Evolutionary conservation across 2,113 vertebrate genomes (phyloP).

Genomic region (Panthera uncia): DNA sequence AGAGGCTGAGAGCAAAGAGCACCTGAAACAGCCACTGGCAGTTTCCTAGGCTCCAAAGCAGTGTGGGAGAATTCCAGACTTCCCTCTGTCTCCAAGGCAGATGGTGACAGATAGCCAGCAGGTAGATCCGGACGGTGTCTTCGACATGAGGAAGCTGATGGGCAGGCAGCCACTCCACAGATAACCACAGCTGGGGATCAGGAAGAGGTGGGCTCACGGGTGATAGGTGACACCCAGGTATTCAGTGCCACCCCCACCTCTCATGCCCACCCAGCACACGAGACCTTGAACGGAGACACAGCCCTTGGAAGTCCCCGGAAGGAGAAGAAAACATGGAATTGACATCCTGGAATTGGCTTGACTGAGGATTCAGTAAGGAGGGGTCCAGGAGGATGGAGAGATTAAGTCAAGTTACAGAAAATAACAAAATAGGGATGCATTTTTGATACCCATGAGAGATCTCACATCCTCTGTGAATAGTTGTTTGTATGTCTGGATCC

Average conservation of each 20-base stretch:
- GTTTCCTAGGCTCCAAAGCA: background rate
- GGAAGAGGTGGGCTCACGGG: background rate
- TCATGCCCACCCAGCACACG: background rate
- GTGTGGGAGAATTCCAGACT: background rate
- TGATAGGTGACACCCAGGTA: background rate
- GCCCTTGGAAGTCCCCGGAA: background rate
- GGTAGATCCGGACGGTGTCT: background rate
- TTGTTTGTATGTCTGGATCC: background rate
- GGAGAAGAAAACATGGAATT: background rate
- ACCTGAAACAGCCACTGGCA: background rate
- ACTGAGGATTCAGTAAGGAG: background rate
- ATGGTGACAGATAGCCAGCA: background rate
- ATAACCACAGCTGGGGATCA: background rate
- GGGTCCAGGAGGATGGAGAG: accelerated
- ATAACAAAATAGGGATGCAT: background rate
- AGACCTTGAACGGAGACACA: background rate
- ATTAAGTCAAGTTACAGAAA: background rate
- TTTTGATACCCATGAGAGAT: background rate
- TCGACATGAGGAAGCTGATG: background rate
- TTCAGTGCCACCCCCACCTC: background rate
- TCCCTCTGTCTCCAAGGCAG: background rate
- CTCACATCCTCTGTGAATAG: background rate
- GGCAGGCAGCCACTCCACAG: background rate
- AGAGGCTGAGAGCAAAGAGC: background rate
- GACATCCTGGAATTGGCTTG: background rate